A percentile compares a stretch with the other conserved stretches of the same genome.
phyloP scores from a whole-genome alignment of 2,113 vertebrate genomes.

The Mobula birostris region DNA sequence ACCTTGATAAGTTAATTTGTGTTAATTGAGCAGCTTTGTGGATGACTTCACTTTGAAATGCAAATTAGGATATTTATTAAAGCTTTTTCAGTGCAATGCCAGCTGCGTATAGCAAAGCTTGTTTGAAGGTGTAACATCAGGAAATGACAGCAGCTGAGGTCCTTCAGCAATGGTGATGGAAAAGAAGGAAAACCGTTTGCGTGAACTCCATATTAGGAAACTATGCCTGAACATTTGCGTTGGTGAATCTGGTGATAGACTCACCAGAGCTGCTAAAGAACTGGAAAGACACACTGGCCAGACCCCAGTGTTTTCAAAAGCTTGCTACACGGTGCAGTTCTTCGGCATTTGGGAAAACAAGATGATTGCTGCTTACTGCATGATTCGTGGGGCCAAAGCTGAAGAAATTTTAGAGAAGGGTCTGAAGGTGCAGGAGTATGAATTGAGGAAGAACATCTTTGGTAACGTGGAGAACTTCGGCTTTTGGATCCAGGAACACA shows the following conservation, averaged over 20 bases:
- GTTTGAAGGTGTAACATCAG: too few species aligned
- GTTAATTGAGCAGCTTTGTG: too few species aligned
- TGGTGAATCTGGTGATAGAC: constrained; percentile 39
- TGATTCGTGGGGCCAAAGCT: constrained; percentile 38
- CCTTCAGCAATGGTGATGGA: background rate
- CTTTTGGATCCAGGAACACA: too few species aligned
- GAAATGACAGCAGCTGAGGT: too few species aligned
- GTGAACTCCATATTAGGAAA: constrained; percentile 38
- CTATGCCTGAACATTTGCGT: constrained; percentile 39
- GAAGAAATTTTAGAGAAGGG: constrained; percentile 40
- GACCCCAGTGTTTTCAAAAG: constrained; percentile 40
- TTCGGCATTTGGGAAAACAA: constrained; percentile 39
- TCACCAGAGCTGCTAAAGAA: constrained; percentile 39
- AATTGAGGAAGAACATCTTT: too few species aligned
- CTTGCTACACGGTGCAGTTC: constrained; percentile 38
- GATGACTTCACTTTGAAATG: too few species aligned
- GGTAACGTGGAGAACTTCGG: too few species aligned
- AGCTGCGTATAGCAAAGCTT: too few species aligned
- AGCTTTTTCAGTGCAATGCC: too few species aligned
- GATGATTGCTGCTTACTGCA: constrained; percentile 40
- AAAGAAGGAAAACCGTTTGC: constrained; percentile 40
- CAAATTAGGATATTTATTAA: too few species aligned
- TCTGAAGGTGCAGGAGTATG: constrained; percentile 19
- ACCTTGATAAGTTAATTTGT: too few species aligned
- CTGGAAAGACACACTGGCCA: constrained; percentile 40